Evolutionary conservation across 2,113 vertebrate genomes (phyloP).

Genomic region (Campylomormyrus numenius): DNA sequence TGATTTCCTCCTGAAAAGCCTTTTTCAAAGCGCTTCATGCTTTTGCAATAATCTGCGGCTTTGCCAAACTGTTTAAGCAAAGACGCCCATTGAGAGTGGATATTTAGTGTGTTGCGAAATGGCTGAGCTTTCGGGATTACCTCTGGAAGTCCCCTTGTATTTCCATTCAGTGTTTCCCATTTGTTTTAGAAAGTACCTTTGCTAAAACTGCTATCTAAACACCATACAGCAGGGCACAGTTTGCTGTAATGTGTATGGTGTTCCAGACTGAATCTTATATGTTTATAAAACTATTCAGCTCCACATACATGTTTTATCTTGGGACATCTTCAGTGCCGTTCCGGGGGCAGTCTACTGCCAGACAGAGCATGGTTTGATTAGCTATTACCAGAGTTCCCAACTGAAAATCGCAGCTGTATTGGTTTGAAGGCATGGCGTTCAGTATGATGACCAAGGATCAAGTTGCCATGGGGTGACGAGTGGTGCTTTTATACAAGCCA

Average conservation of each 20-base stretch:
- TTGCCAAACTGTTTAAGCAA: neutral
- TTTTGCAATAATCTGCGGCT: neutral
- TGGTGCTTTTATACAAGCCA: neutral
- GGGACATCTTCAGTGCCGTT: neutral
- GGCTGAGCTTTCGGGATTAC: neutral
- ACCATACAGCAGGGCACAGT: neutral
- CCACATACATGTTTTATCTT: neutral
- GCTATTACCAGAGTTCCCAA: neutral
- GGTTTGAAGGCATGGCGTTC: neutral
- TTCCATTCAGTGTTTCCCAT: neutral
- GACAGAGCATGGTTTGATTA: neutral
- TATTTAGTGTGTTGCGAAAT: neutral
- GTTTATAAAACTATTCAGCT: neutral
- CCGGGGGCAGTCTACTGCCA: neutral
- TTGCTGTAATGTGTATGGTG: neutral
- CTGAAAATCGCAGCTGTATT: neutral
- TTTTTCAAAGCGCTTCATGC: neutral
- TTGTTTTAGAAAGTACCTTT: neutral
- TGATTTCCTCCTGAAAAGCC: neutral
- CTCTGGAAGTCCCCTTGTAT: neutral
- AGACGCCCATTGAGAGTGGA: neutral
- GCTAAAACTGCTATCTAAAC: neutral
- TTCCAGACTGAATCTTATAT: neutral
- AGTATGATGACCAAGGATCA: neutral
- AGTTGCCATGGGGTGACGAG: neutral